Conservation (phyloP, 1,140 invertebrate species). For the Habropoda laboriosa region DNA sequence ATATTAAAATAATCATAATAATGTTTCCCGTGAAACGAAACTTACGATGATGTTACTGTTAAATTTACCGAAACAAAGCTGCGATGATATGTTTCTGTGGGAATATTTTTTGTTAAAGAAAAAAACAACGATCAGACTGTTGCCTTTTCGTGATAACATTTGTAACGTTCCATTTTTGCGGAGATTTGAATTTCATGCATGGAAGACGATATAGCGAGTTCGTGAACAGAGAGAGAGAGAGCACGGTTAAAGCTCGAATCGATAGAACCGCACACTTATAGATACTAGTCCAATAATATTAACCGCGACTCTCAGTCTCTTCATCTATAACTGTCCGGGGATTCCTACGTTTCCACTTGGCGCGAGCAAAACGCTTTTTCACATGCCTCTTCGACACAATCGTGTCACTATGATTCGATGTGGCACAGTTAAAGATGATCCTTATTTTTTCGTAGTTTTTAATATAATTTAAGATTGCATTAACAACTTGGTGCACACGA, state of each 20-base stretch:
- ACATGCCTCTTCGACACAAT: neutral
- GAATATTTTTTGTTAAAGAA: no score
- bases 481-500: no score
- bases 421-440: neutral
- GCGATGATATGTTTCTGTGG: no score
- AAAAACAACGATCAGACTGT: neutral
- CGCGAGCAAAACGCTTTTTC: neutral
- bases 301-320: constrained; percentile 1
- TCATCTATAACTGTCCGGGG: neutral
- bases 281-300: constrained; percentile 47
- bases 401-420: neutral
- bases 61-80: neutral
- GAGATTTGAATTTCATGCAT: neutral
- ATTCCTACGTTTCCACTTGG: neutral
- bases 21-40: neutral
- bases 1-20: neutral
- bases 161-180: neutral
- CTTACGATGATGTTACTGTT: no score
- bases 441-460: no score
- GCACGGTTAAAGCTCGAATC: constrained; percentile 40
- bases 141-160: neutral
- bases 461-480: no score
- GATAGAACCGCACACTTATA: constrained; percentile 44
- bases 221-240: neutral
- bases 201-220: neutral